These are phyloP conservation scores for Seira ritae DNA, from an alignment of 2,888 invertebrate species.

Conservation along the genomic window DNA sequence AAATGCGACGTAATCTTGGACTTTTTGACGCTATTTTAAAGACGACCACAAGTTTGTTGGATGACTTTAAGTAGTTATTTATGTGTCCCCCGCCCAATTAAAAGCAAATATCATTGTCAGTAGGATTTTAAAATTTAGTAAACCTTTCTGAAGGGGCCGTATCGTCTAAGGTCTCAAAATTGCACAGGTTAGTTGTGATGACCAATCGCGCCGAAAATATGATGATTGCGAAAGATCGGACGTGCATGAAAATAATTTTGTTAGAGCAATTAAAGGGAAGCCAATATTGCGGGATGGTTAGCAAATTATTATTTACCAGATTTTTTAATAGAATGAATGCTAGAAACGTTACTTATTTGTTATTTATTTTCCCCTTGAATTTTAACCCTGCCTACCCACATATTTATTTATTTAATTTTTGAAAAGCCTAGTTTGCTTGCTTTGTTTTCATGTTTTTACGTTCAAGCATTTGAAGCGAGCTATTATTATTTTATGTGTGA, in stretches of 20 bases:
- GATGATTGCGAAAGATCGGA: too few species aligned
- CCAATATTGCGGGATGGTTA: not conserved
- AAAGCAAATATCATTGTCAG: too few species aligned
- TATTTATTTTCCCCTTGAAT: conserved; percentile 39
- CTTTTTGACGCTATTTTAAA: too few species aligned
- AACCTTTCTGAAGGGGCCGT: not conserved
- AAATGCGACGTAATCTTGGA: conserved; percentile 4
- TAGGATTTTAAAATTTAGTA: not conserved
- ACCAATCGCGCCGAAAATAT: too few species aligned
- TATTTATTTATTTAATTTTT: conserved; percentile 37
- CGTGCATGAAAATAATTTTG: conserved; percentile 1
- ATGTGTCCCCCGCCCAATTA: not conserved
- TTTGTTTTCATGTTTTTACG: conserved; percentile 32
- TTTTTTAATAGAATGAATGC: conserved; percentile 3
- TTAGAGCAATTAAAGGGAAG: not conserved
- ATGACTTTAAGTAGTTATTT: not conserved
- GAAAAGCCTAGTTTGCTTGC: conserved; percentile 48
- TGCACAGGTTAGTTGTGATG: not conserved
- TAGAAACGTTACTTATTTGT: conserved; percentile 40
- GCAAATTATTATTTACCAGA: not conserved
- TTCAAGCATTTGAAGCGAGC: conserved; percentile 47
- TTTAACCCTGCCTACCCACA: conserved; percentile 12
- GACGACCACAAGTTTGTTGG: not conserved
- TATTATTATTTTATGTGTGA: conserved; percentile 34
- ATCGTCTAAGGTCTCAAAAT: not conserved